Percentiles rank a stretch among this genome's conserved stretches.
phyloP scores from a whole-genome alignment of 64 coral and sea anemone genomes.

The Montipora foliosa region DNA sequence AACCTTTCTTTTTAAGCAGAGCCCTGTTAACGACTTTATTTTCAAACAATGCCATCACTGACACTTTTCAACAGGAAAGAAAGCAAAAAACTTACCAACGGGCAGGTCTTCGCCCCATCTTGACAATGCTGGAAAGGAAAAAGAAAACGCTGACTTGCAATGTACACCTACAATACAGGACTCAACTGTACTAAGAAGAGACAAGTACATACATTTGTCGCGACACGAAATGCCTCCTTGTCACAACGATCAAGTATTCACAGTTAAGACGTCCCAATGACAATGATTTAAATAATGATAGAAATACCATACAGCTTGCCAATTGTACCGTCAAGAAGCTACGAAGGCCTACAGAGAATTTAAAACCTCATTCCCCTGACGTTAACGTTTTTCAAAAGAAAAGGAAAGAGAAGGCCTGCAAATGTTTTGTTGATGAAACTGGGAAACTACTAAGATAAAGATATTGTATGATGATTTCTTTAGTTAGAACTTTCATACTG shows the following conservation, averaged over 20 bases:
- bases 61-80: not conserved
- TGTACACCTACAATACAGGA: not conserved
- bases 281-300: not conserved
- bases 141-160: constrained; percentile 11
- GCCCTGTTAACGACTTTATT: too few species aligned
- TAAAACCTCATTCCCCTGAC: too few species aligned
- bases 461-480: not conserved
- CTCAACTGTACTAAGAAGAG: too few species aligned
- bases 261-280: not conserved
- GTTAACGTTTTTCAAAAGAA: not conserved
- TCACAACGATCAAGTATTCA: not conserved
- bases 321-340: too few species aligned
- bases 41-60: not conserved
- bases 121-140: constrained; percentile 60
- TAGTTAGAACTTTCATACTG: not conserved
- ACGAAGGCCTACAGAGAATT: too few species aligned
- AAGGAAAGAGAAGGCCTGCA: not conserved
- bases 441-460: not conserved
- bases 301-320: too few species aligned
- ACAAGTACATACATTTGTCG: too few species aligned
- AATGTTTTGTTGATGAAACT: not conserved
- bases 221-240: not conserved
- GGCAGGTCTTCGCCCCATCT: constrained; percentile 95
- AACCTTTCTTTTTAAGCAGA: not conserved
- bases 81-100: constrained; percentile 81